These are phyloP conservation scores for Suncus etruscus DNA, from an alignment of 2,113 vertebrate genomes.

Conservation along the genomic window DNA sequence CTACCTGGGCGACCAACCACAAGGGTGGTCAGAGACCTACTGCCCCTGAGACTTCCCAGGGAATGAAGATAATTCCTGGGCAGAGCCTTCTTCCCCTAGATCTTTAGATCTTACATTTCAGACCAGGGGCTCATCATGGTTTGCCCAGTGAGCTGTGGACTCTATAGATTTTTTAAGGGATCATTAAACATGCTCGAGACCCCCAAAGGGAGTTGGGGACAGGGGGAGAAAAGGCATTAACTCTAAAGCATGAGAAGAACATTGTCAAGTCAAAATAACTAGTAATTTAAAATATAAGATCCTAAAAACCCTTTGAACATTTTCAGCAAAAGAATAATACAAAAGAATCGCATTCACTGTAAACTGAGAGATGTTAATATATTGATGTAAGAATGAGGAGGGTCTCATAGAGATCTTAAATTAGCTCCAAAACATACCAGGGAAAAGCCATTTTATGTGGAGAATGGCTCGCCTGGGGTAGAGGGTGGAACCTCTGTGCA, in stretches of 20 bases:
- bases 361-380: background rate
- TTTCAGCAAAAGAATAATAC: conserved; percentile 13
- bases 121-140: background rate
- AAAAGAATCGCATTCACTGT: background rate
- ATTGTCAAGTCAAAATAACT: conserved; percentile 36
- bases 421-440: background rate
- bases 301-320: background rate
- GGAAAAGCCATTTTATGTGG: too few relatives aligned
- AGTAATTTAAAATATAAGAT: conserved; percentile 31
- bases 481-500: background rate
- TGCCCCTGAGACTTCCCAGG: background rate
- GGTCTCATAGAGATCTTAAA: background rate
- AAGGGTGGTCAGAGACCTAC: background rate
- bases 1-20: background rate
- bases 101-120: background rate
- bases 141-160: background rate
- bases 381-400: background rate
- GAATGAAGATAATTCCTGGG: background rate
- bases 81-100: background rate
- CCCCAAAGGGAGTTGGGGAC: background rate
- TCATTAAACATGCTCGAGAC: background rate
- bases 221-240: background rate
- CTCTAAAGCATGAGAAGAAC: conserved; percentile 2
- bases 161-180: background rate
- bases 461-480: too few relatives aligned